Evolutionary conservation across 2,113 vertebrate genomes (phyloP).

Genomic region (Talpa occidentalis): DNA sequence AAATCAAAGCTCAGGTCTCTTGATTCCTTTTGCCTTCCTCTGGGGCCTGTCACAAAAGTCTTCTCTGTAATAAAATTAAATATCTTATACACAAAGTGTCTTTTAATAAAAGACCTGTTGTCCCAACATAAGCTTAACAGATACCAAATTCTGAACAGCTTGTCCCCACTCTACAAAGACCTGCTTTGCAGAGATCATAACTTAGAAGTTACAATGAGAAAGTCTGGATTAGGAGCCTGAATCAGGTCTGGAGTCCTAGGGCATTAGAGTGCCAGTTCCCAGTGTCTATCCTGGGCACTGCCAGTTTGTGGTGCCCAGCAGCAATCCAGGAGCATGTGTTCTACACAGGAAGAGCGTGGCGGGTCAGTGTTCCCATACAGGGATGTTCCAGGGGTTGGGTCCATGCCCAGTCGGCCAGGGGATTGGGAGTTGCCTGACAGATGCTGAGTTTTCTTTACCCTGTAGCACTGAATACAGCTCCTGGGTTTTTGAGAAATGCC

Average conservation of each 20-base stretch:
- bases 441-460: not conserved
- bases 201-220: not conserved
- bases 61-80: slow-evolving; percentile 45
- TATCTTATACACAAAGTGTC: not conserved
- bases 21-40: not conserved
- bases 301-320: not conserved
- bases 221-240: not conserved
- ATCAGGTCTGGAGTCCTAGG: not conserved
- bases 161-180: not conserved
- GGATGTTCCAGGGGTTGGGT: not conserved
- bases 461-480: not conserved
- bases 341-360: not conserved
- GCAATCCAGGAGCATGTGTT: not conserved
- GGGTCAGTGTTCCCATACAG: not conserved
- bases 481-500: not conserved
- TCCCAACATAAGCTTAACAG: not conserved
- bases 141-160: not conserved
- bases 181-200: not conserved
- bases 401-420: not conserved
- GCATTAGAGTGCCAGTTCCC: not conserved
- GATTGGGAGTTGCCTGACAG: not conserved
- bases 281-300: not conserved
- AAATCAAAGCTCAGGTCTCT: slow-evolving; percentile 27
- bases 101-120: not conserved
- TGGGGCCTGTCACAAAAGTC: not conserved